A percentile compares a stretch with the other conserved stretches of the same genome.
Evolutionary conservation across 2,113 vertebrate species (phyloP).

Genomic region (Oryzias melastigma): DNA sequence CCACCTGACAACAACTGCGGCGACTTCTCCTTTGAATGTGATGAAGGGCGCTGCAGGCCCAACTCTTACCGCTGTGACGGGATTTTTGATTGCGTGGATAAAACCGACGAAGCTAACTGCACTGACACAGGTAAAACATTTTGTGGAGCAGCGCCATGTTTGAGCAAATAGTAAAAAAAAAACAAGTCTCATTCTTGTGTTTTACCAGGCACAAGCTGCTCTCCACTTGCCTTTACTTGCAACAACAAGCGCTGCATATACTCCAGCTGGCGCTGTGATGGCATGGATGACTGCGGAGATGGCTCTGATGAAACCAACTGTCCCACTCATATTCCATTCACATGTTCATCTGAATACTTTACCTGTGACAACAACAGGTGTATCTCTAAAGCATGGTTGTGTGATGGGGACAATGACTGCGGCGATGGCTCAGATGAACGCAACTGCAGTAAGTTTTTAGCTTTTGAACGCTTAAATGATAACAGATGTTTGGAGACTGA

Average conservation of each 20-base stretch:
- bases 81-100: conserved; percentile 61
- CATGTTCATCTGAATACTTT: conserved; percentile 48
- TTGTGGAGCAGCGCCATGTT: neutral
- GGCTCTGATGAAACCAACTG: conserved; percentile 71
- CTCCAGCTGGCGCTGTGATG: conserved; percentile 69
- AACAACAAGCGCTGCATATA: conserved; percentile 69
- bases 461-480: neutral
- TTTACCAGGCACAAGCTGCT: conserved; percentile 67
- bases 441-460: conserved; percentile 65
- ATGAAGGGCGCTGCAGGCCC: conserved; percentile 66
- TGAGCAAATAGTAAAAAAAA: neutral
- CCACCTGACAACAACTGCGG: conserved; percentile 68
- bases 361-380: conserved; percentile 66
- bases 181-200: neutral
- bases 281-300: conserved; percentile 71
- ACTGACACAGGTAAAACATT: conserved; percentile 56
- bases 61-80: conserved; percentile 71
- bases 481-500: neutral
- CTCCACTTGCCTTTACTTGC: conserved; percentile 66
- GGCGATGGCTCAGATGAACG: conserved; percentile 71
- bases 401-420: conserved; percentile 69
- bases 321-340: conserved; percentile 58
- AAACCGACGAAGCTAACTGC: conserved; percentile 73
- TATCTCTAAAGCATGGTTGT: conserved; percentile 57
- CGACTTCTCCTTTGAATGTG: conserved; percentile 63